These are phyloP conservation scores for Drosophila bipectinata DNA, from an alignment of 1,140 invertebrate species.

Conservation along the genomic window DNA sequence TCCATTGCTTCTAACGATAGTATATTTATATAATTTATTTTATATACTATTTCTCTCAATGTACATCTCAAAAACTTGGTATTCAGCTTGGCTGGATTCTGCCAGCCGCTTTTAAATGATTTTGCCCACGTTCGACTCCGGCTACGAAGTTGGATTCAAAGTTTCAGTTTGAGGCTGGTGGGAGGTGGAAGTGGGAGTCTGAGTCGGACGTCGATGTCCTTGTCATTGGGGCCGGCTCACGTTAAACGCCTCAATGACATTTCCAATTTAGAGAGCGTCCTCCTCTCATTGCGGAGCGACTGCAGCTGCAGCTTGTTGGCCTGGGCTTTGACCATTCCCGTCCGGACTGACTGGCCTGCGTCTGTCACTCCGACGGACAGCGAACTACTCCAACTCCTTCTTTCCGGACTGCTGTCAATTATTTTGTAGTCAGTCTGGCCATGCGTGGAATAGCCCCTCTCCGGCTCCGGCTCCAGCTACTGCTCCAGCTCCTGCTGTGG, in stretches of 20 bases:
- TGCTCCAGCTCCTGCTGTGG: not conserved
- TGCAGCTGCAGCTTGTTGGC: conserved; percentile 16
- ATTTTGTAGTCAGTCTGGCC: conserved; percentile 59
- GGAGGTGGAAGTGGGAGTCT: not conserved
- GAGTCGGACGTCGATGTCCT: conserved; percentile 51
- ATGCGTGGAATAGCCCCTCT: conserved; percentile 52
- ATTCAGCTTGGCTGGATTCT: conserved; percentile 37
- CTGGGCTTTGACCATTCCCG: conserved; percentile 63
- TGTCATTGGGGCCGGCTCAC: conserved; percentile 55
- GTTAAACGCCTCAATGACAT: conserved; percentile 82
- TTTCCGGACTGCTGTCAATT: conserved; percentile 63
- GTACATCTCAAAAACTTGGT: conserved; percentile 26
- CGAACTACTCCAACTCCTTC: conserved; percentile 3
- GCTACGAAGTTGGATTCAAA: conserved; percentile 20
- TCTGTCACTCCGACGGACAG: conserved; percentile 64
- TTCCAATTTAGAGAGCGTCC: conserved; percentile 74
- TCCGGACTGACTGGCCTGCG: conserved; percentile 40
- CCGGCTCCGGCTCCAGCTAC: conserved; percentile 4
- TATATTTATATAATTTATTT: too few species aligned
- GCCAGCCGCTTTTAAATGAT: conserved; percentile 41
- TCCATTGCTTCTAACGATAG: not conserved
- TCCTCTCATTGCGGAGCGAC: conserved; percentile 27
- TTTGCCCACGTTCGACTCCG: conserved; percentile 24
- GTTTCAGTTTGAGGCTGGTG: conserved; percentile 8
- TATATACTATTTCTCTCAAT: conserved; percentile 5